Base-by-base conservation (phyloP, 2,113 vertebrate genomes). In the Ceyx cyanopectus region DNA sequence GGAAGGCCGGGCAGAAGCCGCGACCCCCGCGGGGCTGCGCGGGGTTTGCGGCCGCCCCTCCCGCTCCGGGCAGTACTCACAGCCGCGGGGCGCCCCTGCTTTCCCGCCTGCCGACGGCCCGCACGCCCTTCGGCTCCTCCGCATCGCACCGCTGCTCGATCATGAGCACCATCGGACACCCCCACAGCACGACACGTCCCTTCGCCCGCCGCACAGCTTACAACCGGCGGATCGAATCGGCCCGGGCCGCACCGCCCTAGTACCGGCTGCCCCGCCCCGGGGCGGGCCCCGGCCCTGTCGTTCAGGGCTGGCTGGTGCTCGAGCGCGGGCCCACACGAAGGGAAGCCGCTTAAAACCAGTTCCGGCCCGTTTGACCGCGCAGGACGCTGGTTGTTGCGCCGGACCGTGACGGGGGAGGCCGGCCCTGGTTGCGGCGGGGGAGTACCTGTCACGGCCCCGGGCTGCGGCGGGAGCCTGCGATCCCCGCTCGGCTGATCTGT, bases 131-230 rank as follows among this genome's bases (percentile, higher is more conserved):
- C 3, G 81, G 6, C 68, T 97, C 97, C 15, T 98, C 97, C 90
- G 81, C 94, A 43, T 98, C 97, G 17, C 85, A 93, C 90, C 88
- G 93, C 43, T 94, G 93, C 9, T 97, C 97, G 3, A 90, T 96
- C 97, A 97, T 97, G 43, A 82, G 92, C 90, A 92, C 95, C 94
- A 92, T 83, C 69, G 27, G 73, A 37, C 14, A 29, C 41, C 23
- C 29, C 29, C 67, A 18, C 87, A 10, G 26, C 26, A 7, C 50
- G 5, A 13, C 41, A 3, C 53, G 9, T 2, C 12, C 14, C 41
- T 19, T 10, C 46, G 20, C 4, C 46, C 6, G 2, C 65, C 30
- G 5, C 40, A 27, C 48, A 19, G 40, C 50, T 5, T 48, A 19
- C 62, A 13, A 14, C 19, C 22, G 12, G 8, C 32, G 17, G 7